Conservation (phyloP, 2,888 invertebrate species). For the Diarsia rubi region DNA sequence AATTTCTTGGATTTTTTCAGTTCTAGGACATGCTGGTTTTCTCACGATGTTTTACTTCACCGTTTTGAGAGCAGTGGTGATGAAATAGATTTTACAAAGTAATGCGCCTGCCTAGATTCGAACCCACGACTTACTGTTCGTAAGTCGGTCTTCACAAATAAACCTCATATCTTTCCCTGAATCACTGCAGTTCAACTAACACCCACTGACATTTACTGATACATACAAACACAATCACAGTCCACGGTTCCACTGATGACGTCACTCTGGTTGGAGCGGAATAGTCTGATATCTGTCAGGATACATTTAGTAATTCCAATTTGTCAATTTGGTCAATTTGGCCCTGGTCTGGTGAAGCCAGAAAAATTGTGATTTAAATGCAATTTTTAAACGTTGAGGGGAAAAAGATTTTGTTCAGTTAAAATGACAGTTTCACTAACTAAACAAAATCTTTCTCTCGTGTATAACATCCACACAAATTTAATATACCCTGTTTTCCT, state of each 20-base stretch:
- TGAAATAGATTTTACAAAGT: too few species aligned
- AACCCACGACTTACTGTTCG: too few species aligned
- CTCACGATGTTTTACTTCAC: too few species aligned
- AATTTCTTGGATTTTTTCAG: too few species aligned
- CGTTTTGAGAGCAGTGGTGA: too few species aligned
- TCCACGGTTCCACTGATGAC: constrained; percentile 5
- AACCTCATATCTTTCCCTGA: background rate
- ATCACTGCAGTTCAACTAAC: background rate
- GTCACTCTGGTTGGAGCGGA: background rate
- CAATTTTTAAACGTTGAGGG: background rate
- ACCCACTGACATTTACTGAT: background rate
- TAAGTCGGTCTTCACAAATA: too few species aligned
- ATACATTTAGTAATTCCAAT: background rate
- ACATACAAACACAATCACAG: background rate
- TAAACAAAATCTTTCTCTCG: too few species aligned
- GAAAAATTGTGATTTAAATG: background rate
- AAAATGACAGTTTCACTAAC: background rate
- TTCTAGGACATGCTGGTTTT: too few species aligned
- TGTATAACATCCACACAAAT: too few species aligned
- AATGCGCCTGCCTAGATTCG: too few species aligned
- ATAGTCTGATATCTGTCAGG: background rate
- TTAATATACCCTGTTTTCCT: too few species aligned
- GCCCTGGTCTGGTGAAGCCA: background rate
- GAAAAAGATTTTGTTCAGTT: background rate
- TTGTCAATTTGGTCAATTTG: background rate